These are phyloP conservation scores for Poecilia velifera DNA, from an alignment of 2,797 vertebrate species.

Conservation along the genomic window DNA sequence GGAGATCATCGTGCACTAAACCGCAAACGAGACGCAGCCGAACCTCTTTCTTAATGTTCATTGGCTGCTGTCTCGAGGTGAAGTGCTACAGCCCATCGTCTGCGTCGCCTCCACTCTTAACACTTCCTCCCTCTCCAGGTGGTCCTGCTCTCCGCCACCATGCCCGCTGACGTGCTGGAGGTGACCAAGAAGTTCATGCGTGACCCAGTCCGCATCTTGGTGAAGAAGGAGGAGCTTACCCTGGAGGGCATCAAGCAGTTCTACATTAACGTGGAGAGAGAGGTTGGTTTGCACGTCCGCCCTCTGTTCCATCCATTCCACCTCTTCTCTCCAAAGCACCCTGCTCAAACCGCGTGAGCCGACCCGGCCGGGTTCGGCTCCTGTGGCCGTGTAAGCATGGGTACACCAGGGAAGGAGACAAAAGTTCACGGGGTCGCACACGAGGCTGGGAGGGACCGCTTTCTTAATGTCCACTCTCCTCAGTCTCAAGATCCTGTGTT, in stretches of 20 bases:
- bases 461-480: constrained; percentile 96
- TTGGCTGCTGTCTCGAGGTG: constrained; percentile 87
- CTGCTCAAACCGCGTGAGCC: constrained; percentile 87
- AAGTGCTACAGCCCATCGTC: constrained; percentile 81
- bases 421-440: constrained; percentile 79
- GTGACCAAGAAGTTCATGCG: constrained; percentile 99
- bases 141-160: constrained; percentile 96
- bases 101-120: neutral
- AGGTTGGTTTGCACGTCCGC: constrained; percentile 73
- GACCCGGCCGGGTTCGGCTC: constrained; percentile 75
- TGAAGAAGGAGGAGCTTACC: constrained; percentile 98
- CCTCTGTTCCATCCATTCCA: neutral
- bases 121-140: constrained; percentile 78
- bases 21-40: constrained; percentile 82
- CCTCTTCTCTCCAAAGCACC: constrained; percentile 90
- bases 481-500: constrained; percentile 85
- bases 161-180: constrained; percentile 98
- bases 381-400: constrained; percentile 89
- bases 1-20: constrained; percentile 82
- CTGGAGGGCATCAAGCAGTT: constrained; percentile 99
- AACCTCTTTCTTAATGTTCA: constrained; percentile 99
- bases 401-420: constrained; percentile 89
- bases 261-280: constrained; percentile 98
- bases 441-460: constrained; percentile 90
- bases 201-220: constrained; percentile 96